Conservation (phyloP, 2,888 invertebrate species). For the Trichopoda pennipes region DNA sequence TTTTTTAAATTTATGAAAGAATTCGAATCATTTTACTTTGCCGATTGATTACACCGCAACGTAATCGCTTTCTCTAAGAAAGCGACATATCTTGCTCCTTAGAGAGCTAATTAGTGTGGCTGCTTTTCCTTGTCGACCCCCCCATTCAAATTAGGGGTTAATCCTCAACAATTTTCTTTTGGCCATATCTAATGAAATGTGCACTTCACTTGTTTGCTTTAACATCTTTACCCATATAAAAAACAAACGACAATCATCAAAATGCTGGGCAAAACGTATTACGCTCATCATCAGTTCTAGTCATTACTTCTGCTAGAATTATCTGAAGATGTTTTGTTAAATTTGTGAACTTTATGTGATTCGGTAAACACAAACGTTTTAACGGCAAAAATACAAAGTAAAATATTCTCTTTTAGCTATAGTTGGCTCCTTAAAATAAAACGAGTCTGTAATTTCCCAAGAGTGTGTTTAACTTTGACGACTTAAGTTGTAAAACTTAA, state of each 20-base stretch:
- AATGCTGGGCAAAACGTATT: constrained; percentile 71
- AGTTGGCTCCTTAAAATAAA: constrained; percentile 67
- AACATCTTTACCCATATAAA: neutral
- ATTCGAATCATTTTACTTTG: no score
- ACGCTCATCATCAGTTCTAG: constrained; percentile 30
- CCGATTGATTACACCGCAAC: no score
- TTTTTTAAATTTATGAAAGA: no score
- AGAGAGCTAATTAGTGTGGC: no score
- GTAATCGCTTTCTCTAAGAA: no score
- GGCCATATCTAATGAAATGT: constrained; percentile 46
- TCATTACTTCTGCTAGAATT: constrained; percentile 15
- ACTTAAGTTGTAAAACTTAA: constrained; percentile 80
- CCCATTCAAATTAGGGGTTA: constrained; percentile 9
- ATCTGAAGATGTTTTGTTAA: constrained; percentile 41
- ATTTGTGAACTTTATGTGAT: constrained; percentile 43
- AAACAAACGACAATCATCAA: constrained; percentile 43
- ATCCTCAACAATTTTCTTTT: neutral
- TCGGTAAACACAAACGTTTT: neutral
- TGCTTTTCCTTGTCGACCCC: no score
- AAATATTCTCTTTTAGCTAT: constrained; percentile 25
- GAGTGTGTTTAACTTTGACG: constrained; percentile 81
- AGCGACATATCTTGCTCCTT: no score
- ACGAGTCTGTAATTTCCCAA: constrained; percentile 80
- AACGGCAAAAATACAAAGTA: constrained; percentile 15
- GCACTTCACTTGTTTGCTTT: constrained; percentile 43